Evolutionary conservation across 2,888 invertebrate species (phyloP), one percentile per base, ranked within the genome.

Genomic region (Alloplasta piceator): DNA sequence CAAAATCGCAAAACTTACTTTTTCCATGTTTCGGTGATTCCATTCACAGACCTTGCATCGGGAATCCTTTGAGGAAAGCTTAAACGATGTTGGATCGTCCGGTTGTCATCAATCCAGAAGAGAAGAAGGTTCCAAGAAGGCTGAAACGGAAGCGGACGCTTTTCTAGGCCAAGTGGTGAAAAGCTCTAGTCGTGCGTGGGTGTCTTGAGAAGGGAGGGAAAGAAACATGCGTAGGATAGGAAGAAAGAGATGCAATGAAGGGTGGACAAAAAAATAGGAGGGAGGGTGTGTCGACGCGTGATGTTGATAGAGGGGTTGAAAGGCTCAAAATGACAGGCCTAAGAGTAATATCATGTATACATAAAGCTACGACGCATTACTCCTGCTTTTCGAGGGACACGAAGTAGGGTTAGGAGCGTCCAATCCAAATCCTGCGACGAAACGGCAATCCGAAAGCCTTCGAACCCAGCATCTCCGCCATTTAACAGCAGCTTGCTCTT

Each of bases 401-500:
- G 73, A 72, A 39, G 61, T 50, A 58, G 78, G 66, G 71, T 77
- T 56, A 14, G 14, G 14, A 39, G 38, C 38, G 26, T 26, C 26
- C 26, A 26, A 26, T 3, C 26, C 26, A 26, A 26, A 56, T 16
- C 64, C 48, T 46, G 38, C 46, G 16, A 72, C 71, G 63, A 36
- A 67, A 71, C 74, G 52, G 71, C 63, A 75, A 75, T 66, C 81
- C 67, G 58, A 6, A 58, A 43, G 78, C 71, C 67, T 68, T 75
- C 66, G 61, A 39, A 74, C 38, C 64, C 71, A 48, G 50, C 38
- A 63, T 52, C 64, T 52, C 52, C 80, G 76, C 75, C 82, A 78
- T 80, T 84, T 82, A 78, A 84, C 81, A 71, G 82, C 84, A 84
- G 82, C 80, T 81, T 82, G 84, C 78, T 79, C 80, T 71, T 77